Evolutionary conservation across 2,888 invertebrate species (phyloP).

Genomic region (Sussaba pulchella): DNA sequence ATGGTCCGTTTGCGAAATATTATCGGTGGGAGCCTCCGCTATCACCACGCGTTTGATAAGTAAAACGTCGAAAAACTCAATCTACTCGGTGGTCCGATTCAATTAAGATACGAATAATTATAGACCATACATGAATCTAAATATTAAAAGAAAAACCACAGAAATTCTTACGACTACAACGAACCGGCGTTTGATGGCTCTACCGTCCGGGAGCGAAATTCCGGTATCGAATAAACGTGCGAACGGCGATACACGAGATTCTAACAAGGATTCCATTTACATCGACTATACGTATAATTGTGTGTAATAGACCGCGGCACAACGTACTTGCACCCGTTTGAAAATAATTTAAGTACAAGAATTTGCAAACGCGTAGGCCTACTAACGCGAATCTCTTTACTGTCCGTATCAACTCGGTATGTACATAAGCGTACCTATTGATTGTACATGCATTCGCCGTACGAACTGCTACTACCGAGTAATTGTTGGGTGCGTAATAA

Average conservation of each 20-base stretch:
- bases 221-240: constrained; percentile 14
- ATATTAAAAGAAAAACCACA: no score
- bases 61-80: neutral
- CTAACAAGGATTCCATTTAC: constrained; percentile 16
- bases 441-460: constrained; percentile 29
- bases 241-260: constrained; percentile 15
- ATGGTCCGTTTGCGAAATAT: no score
- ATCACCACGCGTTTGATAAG: no score
- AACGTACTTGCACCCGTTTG: constrained; percentile 8
- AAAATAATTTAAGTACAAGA: constrained; percentile 18
- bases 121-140: neutral
- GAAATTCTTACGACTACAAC: neutral
- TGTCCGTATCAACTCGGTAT: constrained; percentile 18
- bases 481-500: constrained; percentile 68
- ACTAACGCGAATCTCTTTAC: constrained; percentile 16
- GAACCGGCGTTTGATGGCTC: neutral
- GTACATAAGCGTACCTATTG: constrained; percentile 29
- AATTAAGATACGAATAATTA: constrained; percentile 2
- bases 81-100: neutral
- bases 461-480: constrained; percentile 56
- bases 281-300: neutral
- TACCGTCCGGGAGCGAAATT: neutral
- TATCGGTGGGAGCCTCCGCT: no score
- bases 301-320: constrained; percentile 2
- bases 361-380: constrained; percentile 21